Conservation (phyloP, 2,888 invertebrate genomes). For the Dorcus hopei region DNA sequence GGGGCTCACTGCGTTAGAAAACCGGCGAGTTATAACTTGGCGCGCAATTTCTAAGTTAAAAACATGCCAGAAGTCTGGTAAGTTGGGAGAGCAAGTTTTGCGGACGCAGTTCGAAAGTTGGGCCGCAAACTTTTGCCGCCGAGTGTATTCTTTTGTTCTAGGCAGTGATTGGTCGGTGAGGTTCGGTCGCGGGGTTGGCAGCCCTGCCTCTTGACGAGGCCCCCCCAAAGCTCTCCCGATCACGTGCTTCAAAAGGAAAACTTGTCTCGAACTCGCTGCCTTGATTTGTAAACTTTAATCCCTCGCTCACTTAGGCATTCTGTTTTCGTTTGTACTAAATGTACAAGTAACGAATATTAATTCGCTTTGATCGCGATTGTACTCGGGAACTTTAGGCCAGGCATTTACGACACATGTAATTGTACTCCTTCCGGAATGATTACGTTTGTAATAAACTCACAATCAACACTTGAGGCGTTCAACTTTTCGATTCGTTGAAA, state of each 20-base stretch:
- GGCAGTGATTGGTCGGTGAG: constrained; percentile 50
- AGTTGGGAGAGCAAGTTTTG: constrained; percentile 11
- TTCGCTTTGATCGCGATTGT: neutral
- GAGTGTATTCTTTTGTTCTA: constrained; percentile 52
- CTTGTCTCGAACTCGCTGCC: constrained; percentile 24
- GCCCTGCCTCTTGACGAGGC: constrained; percentile 21
- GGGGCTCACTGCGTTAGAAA: constrained; percentile 6
- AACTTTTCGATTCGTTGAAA: no score
- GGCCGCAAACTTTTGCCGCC: constrained; percentile 34
- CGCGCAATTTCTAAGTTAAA: constrained; percentile 26
- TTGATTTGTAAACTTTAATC: constrained; percentile 26
- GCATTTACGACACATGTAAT: no score
- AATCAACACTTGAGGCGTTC: no score
- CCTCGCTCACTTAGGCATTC: constrained; percentile 19
- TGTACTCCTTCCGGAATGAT: no score
- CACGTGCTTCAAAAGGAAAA: constrained; percentile 28
- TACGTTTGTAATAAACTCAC: no score
- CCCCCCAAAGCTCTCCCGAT: constrained; percentile 29
- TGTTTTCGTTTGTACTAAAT: constrained; percentile 18
- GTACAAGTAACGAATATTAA: constrained; percentile 6
- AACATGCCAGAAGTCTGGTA: constrained; percentile 20
- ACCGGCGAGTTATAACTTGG: constrained; percentile 24
- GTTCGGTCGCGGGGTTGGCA: constrained; percentile 44
- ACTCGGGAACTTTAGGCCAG: no score
- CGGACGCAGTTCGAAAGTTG: constrained; percentile 21